phyloP scores from a whole-genome alignment of 2,888 invertebrate genomes.

The Eristalis pertinax region DNA sequence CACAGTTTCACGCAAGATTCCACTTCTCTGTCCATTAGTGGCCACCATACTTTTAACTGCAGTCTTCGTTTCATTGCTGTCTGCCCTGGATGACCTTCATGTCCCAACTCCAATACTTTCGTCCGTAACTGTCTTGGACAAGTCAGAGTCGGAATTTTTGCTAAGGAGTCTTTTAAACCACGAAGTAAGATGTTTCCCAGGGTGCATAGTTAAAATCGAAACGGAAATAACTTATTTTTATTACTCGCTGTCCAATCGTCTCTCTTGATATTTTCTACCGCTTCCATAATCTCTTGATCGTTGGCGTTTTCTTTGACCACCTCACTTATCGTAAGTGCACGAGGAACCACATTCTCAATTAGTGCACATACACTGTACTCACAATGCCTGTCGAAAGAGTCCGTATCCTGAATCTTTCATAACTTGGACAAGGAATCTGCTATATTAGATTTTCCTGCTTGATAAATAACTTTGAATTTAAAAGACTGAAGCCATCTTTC shows the following conservation, averaged over 20 bases:
- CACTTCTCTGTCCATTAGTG: slow-evolving; percentile 8
- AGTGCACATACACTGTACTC: slow-evolving; percentile 35
- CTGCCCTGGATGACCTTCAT: slow-evolving; percentile 22
- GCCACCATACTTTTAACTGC: slow-evolving; percentile 21
- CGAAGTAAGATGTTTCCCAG: not conserved
- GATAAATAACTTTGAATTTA: slow-evolving; percentile 17
- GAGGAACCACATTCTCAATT: slow-evolving; percentile 20
- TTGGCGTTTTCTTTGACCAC: slow-evolving; percentile 9
- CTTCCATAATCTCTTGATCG: slow-evolving; percentile 20
- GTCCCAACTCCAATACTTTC: not conserved
- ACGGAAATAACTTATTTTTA: slow-evolving; percentile 11
- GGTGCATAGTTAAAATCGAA: not conserved
- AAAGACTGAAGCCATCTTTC: slow-evolving; percentile 28
- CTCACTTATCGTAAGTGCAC: slow-evolving; percentile 31
- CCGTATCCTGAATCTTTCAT: not conserved
- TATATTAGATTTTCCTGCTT: not conserved
- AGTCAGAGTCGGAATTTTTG: too few relatives aligned
- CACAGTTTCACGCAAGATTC: slow-evolving; percentile 12
- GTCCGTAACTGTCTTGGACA: not conserved
- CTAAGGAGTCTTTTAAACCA: too few relatives aligned
- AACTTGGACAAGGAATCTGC: not conserved
- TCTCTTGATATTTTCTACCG: too few relatives aligned
- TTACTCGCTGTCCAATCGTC: too few relatives aligned
- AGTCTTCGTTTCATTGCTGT: slow-evolving; percentile 16
- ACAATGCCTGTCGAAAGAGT: slow-evolving; percentile 30